These are phyloP conservation scores for Hirtodrosophila alboralis DNA, from an alignment of 2,888 invertebrate species.

Conservation along the genomic window DNA sequence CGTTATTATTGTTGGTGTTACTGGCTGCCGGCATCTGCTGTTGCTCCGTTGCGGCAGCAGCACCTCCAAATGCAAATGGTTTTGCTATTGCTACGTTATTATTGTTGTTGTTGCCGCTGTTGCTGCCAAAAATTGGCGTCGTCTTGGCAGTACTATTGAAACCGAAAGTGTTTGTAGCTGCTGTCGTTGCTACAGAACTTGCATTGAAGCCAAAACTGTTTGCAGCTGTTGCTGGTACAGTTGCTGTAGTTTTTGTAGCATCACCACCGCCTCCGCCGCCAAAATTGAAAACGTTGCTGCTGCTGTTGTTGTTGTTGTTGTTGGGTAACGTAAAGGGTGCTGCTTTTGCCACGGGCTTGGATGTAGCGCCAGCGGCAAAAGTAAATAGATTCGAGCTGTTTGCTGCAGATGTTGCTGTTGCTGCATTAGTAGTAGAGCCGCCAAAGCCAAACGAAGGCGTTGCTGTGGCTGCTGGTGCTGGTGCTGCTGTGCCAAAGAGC, in stretches of 20 bases:
- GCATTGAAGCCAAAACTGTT: slow-evolving; percentile 11
- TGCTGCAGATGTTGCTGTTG: slow-evolving; percentile 1
- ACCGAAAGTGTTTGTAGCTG: slow-evolving; percentile 8
- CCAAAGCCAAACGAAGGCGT: slow-evolving; percentile 16
- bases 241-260: slow-evolving; percentile 2
- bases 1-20: slow-evolving; percentile 14
- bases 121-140: slow-evolving; percentile 34
- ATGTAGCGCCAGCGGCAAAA: slow-evolving; percentile 18
- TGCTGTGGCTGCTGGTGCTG: not conserved
- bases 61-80: slow-evolving; percentile 48
- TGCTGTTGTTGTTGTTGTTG: slow-evolving; percentile 1
- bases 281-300: slow-evolving; percentile 25
- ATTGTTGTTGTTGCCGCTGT: slow-evolving; percentile 9
- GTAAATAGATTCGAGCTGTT: slow-evolving; percentile 23
- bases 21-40: no score
- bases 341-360: slow-evolving; percentile 28
- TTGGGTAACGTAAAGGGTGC: slow-evolving; percentile 19
- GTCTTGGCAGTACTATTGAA: slow-evolving; percentile 19
- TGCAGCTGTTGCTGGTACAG: slow-evolving; percentile 1
- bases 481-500: slow-evolving; percentile 10
- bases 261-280: slow-evolving; percentile 28
- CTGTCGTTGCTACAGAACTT: slow-evolving; percentile 1
- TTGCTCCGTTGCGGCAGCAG: no score
- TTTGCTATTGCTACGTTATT: slow-evolving; percentile 4
- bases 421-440: slow-evolving; percentile 3